These are phyloP conservation scores for Galaxias olidus DNA, from an alignment of 2,797 vertebrate species.

Conservation along the genomic window DNA sequence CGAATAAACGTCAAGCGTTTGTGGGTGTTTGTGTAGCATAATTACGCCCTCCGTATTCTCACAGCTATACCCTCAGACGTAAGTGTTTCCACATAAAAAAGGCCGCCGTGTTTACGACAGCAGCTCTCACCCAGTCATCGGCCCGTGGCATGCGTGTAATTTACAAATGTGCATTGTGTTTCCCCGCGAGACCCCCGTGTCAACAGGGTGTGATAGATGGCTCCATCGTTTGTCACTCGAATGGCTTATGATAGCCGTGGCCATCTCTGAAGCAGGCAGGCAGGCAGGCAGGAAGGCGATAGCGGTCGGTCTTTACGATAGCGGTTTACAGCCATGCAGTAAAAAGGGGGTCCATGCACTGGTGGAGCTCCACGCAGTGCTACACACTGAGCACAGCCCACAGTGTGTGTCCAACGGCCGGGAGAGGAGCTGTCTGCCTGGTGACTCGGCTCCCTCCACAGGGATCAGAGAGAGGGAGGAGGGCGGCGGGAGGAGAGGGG, in stretches of 20 bases:
- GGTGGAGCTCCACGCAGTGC: slow-evolving; percentile 56
- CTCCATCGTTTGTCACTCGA: slow-evolving; percentile 55
- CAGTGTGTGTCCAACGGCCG: slow-evolving; percentile 58
- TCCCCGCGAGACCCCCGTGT: slow-evolving; percentile 28
- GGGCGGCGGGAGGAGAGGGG: slow-evolving; percentile 44
- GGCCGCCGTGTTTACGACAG: slow-evolving; percentile 31
- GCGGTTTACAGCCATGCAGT: slow-evolving; percentile 65
- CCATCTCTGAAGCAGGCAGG: slow-evolving; percentile 37
- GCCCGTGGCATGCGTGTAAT: slow-evolving; percentile 48
- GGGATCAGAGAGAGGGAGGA: slow-evolving; percentile 16
- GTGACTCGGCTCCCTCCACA: slow-evolving; percentile 57
- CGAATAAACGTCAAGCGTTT: too few relatives aligned
- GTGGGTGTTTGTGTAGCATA: too few relatives aligned
- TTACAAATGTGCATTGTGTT: slow-evolving; percentile 42
- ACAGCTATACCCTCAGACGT: slow-evolving; percentile 33
- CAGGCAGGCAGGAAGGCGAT: slow-evolving; percentile 8
- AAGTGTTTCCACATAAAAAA: slow-evolving; percentile 41
- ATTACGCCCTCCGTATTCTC: slow-evolving; percentile 8
- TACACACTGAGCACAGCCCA: slow-evolving; percentile 58
- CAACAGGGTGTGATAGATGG: slow-evolving; percentile 56
- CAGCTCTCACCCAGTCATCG: slow-evolving; percentile 41
- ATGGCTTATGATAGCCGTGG: slow-evolving; percentile 58
- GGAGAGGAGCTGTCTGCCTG: slow-evolving; percentile 54
- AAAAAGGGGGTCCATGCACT: slow-evolving; percentile 37
- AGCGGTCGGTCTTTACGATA: slow-evolving; percentile 49